Percentiles rank a stretch among this genome's conserved stretches.
phyloP scores from a whole-genome alignment of 2,888 invertebrate genomes.

The Philopedon plagiatum region DNA sequence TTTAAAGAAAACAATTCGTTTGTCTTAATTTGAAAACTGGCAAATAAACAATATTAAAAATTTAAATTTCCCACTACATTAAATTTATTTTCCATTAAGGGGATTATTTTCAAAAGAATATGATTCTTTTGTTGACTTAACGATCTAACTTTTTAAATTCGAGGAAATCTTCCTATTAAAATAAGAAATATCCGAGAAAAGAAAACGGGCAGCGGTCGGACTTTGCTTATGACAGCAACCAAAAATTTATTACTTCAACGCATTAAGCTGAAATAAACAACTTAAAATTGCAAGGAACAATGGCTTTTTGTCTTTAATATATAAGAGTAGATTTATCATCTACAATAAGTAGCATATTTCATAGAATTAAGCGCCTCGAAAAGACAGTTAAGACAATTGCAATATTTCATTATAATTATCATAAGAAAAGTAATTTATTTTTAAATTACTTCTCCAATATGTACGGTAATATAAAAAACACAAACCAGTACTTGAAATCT shows the following conservation, averaged over 20 bases:
- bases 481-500: no score
- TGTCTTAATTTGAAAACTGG: background rate
- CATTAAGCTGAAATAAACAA: slow-evolving; percentile 53
- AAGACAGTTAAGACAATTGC: background rate
- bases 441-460: background rate
- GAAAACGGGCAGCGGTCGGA: slow-evolving; percentile 47
- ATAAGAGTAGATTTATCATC: slow-evolving; percentile 23
- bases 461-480: no score
- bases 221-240: slow-evolving; percentile 54
- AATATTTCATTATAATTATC: background rate
- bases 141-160: slow-evolving; percentile 42
- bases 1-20: background rate
- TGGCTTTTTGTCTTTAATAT: slow-evolving; percentile 30
- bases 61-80: slow-evolving; percentile 22
- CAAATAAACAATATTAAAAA: slow-evolving; percentile 6
- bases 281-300: slow-evolving; percentile 47
- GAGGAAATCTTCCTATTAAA: slow-evolving; percentile 54
- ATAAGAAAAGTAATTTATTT: background rate
- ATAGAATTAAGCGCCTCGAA: background rate
- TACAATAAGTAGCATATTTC: slow-evolving; percentile 1
- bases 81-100: slow-evolving; percentile 79
- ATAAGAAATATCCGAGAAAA: slow-evolving; percentile 53
- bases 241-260: slow-evolving; percentile 56
- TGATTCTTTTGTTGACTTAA: slow-evolving; percentile 54
- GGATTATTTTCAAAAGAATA: slow-evolving; percentile 82